Evolutionary conservation across 2,113 vertebrate species (phyloP).

Genomic region (Chaetorhynchus papuensis): DNA sequence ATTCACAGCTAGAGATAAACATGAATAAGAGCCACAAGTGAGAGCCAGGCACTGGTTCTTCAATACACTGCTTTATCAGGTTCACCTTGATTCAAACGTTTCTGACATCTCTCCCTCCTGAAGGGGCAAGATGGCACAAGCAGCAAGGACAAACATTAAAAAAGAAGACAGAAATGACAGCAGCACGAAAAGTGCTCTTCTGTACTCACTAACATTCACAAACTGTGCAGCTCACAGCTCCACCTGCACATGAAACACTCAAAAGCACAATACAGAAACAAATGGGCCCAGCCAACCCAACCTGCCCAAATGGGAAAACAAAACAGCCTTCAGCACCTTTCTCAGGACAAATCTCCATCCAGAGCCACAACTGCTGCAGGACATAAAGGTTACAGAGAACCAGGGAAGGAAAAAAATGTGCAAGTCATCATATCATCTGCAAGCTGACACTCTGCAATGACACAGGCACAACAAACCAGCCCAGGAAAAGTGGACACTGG

Average conservation of each 20-base stretch:
- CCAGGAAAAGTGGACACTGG: neutral
- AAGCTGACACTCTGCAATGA: neutral
- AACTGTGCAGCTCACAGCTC: neutral
- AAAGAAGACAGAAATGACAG: neutral
- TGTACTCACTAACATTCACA: neutral
- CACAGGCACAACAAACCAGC: neutral
- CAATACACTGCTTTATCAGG: neutral
- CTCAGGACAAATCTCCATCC: neutral
- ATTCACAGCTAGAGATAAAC: slow-evolving; percentile 64
- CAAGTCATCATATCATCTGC: slow-evolving; percentile 43
- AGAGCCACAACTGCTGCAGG: neutral
- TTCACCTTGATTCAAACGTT: neutral
- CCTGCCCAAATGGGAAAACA: neutral
- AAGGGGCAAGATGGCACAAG: neutral
- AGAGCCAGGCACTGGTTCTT: slow-evolving; percentile 44
- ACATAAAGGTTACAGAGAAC: neutral
- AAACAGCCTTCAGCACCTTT: neutral
- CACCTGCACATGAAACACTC: neutral
- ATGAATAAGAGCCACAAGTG: slow-evolving; percentile 36
- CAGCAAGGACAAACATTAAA: neutral
- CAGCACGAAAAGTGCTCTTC: neutral
- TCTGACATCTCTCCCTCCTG: neutral
- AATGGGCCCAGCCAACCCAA: neutral
- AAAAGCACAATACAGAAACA: neutral
- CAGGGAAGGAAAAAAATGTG: neutral